These are phyloP conservation scores for Alligator sinensis DNA, from an alignment of 2,113 vertebrate genomes.

Conservation along the genomic window DNA sequence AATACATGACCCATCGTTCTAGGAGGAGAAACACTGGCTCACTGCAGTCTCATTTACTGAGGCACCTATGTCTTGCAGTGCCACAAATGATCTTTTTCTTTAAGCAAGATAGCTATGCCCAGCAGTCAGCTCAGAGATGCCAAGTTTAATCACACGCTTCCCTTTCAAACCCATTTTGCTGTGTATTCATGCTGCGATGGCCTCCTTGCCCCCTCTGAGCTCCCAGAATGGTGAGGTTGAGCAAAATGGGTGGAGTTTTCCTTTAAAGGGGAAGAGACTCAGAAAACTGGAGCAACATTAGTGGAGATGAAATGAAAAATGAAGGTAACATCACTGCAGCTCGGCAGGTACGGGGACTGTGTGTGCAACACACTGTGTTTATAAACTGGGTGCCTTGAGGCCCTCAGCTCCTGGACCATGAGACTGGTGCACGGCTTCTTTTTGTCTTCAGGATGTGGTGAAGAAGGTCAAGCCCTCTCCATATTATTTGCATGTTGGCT, in stretches of 20 bases:
- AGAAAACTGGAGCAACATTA: not conserved
- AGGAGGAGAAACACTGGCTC: not conserved
- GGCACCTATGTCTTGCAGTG: not conserved
- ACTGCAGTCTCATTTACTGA: not conserved
- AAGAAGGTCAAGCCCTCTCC: not conserved
- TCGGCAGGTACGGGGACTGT: not conserved
- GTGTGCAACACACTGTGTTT: not conserved
- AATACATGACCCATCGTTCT: not conserved
- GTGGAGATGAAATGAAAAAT: not conserved
- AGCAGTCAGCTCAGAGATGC: not conserved
- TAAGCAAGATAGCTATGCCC: not conserved
- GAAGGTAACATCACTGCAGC: not conserved
- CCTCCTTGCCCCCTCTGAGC: not conserved
- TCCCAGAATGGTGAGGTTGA: not conserved
- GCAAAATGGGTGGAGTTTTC: not conserved
- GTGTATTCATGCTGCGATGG: not conserved
- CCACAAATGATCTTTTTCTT: not conserved
- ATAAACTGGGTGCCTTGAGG: not conserved
- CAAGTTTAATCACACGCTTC: conserved; percentile 7
- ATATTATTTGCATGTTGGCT: not conserved
- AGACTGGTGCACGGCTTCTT: not conserved
- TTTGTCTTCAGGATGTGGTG: not conserved
- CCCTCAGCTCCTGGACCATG: not conserved
- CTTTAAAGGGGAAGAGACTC: not conserved
- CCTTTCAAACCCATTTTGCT: conserved; percentile 2